Conservation (phyloP, 2,113 vertebrate genomes). For the Pungitius pungitius region DNA sequence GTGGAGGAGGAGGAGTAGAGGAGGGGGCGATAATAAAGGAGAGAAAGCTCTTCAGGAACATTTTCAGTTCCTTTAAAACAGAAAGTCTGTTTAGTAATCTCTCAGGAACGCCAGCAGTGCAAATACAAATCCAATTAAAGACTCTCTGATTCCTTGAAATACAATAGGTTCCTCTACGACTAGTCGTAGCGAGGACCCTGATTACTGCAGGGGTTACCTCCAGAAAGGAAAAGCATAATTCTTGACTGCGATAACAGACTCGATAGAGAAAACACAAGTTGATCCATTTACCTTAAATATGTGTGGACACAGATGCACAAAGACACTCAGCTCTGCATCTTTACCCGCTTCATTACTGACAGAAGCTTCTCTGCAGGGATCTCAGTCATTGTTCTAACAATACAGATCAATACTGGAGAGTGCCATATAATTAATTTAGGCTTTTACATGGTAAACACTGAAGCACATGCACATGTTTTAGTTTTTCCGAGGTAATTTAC, state of each 20-base stretch:
- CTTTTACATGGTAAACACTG: not conserved
- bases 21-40: slow-evolving; percentile 3
- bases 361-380: not conserved
- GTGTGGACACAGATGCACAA: slow-evolving; percentile 4
- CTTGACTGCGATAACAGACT: slow-evolving; percentile 9
- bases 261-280: slow-evolving; percentile 11
- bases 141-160: no score
- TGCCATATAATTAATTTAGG: not conserved
- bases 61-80: slow-evolving; percentile 44
- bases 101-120: slow-evolving; percentile 28
- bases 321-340: not conserved
- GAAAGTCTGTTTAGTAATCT: slow-evolving; percentile 28
- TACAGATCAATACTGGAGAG: not conserved
- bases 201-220: slow-evolving; percentile 40
- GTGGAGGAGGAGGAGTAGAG: not conserved
- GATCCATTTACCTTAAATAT: slow-evolving; percentile 18
- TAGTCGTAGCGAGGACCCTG: no score
- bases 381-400: not conserved
- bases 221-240: slow-evolving; percentile 16
- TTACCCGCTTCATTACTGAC: not conserved
- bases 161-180: no score
- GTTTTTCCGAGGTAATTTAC: not conserved
- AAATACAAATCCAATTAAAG: no score
- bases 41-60: slow-evolving; percentile 19
- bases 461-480: not conserved